These are phyloP conservation scores for Acrocephalus scirpaceus DNA, from an alignment of 2,797 vertebrate species.

Conservation along the genomic window DNA sequence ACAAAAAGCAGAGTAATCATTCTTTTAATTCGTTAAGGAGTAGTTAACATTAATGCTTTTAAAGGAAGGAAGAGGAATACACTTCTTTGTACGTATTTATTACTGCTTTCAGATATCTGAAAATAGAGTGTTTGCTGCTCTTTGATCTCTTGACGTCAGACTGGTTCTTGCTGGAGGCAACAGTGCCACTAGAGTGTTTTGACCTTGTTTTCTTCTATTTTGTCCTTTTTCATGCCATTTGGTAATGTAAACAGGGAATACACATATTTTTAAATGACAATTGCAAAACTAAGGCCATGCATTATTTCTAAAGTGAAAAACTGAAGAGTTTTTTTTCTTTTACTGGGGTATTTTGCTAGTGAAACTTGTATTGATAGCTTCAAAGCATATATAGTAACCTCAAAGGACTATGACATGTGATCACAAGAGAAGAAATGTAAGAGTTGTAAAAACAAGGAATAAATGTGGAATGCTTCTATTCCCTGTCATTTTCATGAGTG, in stretches of 20 bases:
- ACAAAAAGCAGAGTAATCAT: neutral
- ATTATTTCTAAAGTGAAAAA: neutral
- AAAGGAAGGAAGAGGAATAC: neutral
- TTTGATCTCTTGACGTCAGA: constrained; percentile 55
- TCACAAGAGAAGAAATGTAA: neutral
- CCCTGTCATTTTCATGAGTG: neutral
- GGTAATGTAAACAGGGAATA: constrained; percentile 39
- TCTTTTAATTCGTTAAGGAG: neutral
- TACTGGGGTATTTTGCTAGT: neutral
- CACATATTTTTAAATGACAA: constrained; percentile 24
- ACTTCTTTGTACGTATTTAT: neutral
- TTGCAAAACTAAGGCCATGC: constrained; percentile 1
- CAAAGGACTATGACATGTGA: neutral
- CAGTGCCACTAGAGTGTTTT: neutral
- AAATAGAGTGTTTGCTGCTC: constrained; percentile 31
- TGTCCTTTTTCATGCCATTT: constrained; percentile 60
- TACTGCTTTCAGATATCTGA: constrained; percentile 15
- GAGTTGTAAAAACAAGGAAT: neutral
- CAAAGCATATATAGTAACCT: neutral
- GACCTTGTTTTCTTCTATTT: constrained; percentile 47
- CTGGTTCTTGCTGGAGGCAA: constrained; percentile 67
- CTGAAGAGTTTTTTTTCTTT: neutral
- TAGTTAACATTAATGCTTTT: neutral
- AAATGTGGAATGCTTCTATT: neutral
- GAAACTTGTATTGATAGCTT: neutral